These are phyloP conservation scores for Antechinus stuartii DNA, from an alignment of 2,113 vertebrate genomes.

Conservation along the genomic window DNA sequence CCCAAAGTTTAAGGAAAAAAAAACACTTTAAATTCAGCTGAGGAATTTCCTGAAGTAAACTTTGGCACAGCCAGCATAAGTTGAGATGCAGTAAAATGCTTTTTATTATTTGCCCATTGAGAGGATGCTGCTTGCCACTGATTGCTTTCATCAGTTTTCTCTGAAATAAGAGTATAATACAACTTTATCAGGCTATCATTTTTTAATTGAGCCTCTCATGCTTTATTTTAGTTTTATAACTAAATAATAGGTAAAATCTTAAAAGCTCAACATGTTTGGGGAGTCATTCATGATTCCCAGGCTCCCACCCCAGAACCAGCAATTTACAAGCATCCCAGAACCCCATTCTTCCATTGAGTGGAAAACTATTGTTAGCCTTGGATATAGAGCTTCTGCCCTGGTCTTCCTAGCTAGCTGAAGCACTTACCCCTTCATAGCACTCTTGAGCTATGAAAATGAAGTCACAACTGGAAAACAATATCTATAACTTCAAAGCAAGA, in stretches of 20 bases:
- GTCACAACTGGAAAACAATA: neutral
- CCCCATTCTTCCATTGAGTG: neutral
- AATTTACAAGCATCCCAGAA: neutral
- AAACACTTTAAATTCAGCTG: constrained; percentile 62
- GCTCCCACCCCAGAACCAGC: neutral
- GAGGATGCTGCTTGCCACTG: neutral
- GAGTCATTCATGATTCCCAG: neutral
- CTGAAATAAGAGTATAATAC: neutral
- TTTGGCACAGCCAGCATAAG: constrained; percentile 50
- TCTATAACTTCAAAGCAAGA: neutral
- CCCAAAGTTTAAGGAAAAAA: constrained; percentile 69
- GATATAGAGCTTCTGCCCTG: neutral
- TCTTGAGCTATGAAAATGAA: neutral
- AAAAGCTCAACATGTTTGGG: neutral
- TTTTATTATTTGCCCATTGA: constrained; percentile 23
- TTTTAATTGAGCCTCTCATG: neutral
- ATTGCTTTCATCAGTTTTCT: neutral
- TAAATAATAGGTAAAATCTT: neutral
- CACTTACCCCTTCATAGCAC: neutral
- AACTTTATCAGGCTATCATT: neutral
- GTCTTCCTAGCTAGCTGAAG: neutral
- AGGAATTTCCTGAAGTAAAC: constrained; percentile 76
- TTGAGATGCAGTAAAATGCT: constrained; percentile 29
- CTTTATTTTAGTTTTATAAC: neutral
- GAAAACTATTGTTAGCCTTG: neutral